These are phyloP conservation scores for Epinotia demarniana DNA, from an alignment of 2,888 invertebrate species.

Conservation along the genomic window DNA sequence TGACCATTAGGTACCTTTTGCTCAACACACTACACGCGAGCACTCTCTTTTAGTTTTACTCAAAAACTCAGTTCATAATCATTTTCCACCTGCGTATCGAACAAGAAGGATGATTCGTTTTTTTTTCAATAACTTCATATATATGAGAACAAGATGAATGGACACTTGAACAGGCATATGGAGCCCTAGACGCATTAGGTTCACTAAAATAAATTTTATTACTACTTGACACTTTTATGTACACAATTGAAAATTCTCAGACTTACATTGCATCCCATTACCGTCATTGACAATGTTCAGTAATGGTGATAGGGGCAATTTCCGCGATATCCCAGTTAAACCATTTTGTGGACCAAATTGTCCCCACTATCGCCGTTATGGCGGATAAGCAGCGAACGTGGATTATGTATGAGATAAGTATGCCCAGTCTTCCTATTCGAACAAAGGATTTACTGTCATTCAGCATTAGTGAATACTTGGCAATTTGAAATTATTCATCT, in stretches of 20 bases:
- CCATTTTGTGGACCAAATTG: not conserved
- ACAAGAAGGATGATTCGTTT: too few relatives aligned
- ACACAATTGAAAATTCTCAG: not conserved
- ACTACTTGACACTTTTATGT: not conserved
- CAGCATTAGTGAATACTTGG: too few relatives aligned
- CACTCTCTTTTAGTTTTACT: too few relatives aligned
- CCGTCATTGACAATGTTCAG: not conserved
- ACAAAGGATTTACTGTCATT: not conserved
- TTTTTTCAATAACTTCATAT: too few relatives aligned
- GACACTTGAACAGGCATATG: too few relatives aligned
- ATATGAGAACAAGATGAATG: too few relatives aligned
- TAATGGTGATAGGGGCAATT: not conserved
- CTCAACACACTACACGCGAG: too few relatives aligned
- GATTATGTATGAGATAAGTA: slow-evolving; percentile 1
- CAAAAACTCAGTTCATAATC: too few relatives aligned
- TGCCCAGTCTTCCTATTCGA: not conserved
- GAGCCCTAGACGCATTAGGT: too few relatives aligned
- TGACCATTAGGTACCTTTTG: too few relatives aligned
- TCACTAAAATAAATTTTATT: not conserved
- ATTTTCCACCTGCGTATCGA: too few relatives aligned
- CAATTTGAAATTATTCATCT: too few relatives aligned
- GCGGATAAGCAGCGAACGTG: not conserved
- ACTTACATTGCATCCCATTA: not conserved
- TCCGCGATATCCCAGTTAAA: slow-evolving; percentile 1
- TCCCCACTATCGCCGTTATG: not conserved